Conservation (phyloP, 2,888 invertebrate species). For the Pristionchus maxplancki region DNA sequence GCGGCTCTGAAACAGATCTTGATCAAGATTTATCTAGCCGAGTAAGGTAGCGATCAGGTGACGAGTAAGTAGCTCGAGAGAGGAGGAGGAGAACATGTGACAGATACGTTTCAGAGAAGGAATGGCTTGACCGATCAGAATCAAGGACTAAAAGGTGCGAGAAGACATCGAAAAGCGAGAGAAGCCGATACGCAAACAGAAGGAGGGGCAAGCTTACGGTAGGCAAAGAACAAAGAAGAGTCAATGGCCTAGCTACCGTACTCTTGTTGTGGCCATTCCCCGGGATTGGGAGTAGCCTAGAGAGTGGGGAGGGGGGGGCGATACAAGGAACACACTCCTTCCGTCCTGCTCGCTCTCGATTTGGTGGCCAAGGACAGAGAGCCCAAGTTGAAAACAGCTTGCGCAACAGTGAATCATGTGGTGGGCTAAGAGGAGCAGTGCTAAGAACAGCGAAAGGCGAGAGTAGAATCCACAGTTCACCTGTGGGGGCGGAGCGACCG, state of each 20-base stretch:
- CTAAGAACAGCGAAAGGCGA: background rate
- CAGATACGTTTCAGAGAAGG: constrained; percentile 18
- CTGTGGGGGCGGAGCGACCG: constrained; percentile 5
- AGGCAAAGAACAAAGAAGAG: background rate
- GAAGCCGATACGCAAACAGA: background rate
- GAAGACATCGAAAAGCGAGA: constrained; percentile 23
- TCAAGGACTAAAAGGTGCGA: background rate
- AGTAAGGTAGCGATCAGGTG: constrained; percentile 18
- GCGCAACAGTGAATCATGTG: constrained; percentile 45
- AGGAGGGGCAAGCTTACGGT: background rate
- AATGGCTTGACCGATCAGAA: background rate
- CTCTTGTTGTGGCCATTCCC: background rate
- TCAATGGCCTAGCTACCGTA: background rate
- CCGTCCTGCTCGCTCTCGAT: constrained; percentile 11
- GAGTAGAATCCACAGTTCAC: background rate
- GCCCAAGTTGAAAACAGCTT: constrained; percentile 43
- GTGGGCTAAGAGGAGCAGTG: constrained; percentile 9
- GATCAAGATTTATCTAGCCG: constrained; percentile 41
- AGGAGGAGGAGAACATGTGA: constrained; percentile 8
- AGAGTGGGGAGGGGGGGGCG: background rate
- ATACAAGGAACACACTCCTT: constrained; percentile 41
- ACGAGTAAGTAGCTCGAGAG: constrained; percentile 34
- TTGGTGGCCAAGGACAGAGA: constrained; percentile 34
- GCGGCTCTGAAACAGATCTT: background rate
- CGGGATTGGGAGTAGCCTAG: constrained; percentile 18